Conservation (phyloP, 2,888 invertebrate genomes). For the Caenorhabditis sulstoni region DNA sequence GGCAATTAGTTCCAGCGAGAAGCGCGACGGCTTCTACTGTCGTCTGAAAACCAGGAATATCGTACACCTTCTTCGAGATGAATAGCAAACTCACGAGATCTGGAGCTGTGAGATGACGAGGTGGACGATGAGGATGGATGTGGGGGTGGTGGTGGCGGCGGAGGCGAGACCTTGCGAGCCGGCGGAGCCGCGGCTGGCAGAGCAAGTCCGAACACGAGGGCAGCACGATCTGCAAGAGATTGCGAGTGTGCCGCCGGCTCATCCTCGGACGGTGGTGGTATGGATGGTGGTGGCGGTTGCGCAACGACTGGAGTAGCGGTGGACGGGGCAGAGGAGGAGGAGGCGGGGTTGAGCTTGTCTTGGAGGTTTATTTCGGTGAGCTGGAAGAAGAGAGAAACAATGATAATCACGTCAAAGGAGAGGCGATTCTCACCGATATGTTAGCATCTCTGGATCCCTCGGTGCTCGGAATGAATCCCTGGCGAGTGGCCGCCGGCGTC, state of each 20-base stretch:
- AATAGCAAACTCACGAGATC: too few relatives aligned
- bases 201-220: conserved; percentile 3
- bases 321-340: not conserved
- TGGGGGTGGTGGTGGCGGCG: too few relatives aligned
- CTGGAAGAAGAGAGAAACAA: conserved; percentile 9
- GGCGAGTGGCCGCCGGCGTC: not conserved
- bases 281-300: too few relatives aligned
- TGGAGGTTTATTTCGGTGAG: conserved; percentile 31
- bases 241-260: conserved; percentile 8
- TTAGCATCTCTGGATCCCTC: conserved; percentile 18
- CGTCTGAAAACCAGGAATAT: too few relatives aligned
- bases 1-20: too few relatives aligned
- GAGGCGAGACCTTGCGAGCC: too few relatives aligned
- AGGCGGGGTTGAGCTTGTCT: not conserved
- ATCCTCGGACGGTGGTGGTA: not conserved
- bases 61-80: too few relatives aligned
- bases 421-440: not conserved
- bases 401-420: too few relatives aligned
- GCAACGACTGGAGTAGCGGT: not conserved
- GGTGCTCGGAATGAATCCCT: conserved; percentile 55
- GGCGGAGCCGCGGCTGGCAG: too few relatives aligned
- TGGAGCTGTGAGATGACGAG: too few relatives aligned
- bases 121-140: too few relatives aligned
- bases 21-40: too few relatives aligned
- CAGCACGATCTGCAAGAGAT: conserved; percentile 4